phyloP scores from a whole-genome alignment of 2,888 invertebrate genomes.

The Uloborus plumipes region DNA sequence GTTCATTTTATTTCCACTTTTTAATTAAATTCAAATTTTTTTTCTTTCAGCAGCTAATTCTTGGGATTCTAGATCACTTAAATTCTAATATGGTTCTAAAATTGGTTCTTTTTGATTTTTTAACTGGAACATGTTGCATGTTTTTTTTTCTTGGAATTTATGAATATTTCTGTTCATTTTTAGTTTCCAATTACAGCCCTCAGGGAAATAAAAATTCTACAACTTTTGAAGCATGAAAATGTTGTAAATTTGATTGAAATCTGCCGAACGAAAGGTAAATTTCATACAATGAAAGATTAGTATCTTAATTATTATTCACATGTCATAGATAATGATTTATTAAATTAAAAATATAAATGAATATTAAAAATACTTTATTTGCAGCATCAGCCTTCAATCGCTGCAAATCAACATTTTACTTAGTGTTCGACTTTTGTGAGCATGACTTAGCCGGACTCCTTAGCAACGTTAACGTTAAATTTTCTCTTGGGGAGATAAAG shows the following conservation, averaged over 20 bases:
- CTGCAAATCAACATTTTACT: slow-evolving; percentile 88
- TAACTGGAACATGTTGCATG: too few relatives aligned
- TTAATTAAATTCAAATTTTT: too few relatives aligned
- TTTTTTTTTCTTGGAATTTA: too few relatives aligned
- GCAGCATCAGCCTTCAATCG: slow-evolving; percentile 75
- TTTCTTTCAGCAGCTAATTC: too few relatives aligned
- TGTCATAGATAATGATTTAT: too few relatives aligned
- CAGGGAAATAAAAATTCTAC: slow-evolving; percentile 95
- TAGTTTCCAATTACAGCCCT: slow-evolving; percentile 96
- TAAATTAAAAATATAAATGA: too few relatives aligned
- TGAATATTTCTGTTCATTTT: background rate
- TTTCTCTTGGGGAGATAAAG: slow-evolving; percentile 90
- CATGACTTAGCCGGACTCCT: slow-evolving; percentile 96
- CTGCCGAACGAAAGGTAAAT: slow-evolving; percentile 76
- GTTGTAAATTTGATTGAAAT: slow-evolving; percentile 98
- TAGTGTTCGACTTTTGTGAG: slow-evolving; percentile 98
- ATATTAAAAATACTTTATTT: background rate
- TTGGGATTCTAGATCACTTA: too few relatives aligned
- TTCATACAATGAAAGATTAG: background rate
- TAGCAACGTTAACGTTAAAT: slow-evolving; percentile 95
- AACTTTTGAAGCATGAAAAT: slow-evolving; percentile 94
- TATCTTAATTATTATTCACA: too few relatives aligned
- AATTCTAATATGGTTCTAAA: too few relatives aligned
- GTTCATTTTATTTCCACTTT: too few relatives aligned
- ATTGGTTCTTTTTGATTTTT: too few relatives aligned